phyloP scores from a whole-genome alignment of 1,140 invertebrate species.

The Linepithema humile region DNA sequence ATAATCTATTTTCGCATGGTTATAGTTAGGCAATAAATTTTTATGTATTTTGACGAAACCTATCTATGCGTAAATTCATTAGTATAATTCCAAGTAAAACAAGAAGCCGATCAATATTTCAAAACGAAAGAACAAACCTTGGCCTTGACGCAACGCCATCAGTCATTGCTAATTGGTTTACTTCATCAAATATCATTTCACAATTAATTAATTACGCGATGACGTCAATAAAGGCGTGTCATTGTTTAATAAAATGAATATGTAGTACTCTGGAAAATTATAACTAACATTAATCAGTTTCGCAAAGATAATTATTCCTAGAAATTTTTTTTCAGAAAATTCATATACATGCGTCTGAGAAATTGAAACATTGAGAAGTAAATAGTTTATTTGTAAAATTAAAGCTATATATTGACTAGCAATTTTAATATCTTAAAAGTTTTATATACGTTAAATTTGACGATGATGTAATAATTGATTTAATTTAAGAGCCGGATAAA shows the following conservation, averaged over 20 bases:
- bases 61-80: neutral
- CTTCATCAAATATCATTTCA: slow-evolving; percentile 52
- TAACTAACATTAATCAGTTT: neutral
- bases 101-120: slow-evolving; percentile 2
- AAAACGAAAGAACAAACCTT: slow-evolving; percentile 2
- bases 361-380: neutral
- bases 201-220: slow-evolving; percentile 61
- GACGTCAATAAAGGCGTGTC: slow-evolving; percentile 61
- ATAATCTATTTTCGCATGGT: neutral
- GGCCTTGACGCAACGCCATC: slow-evolving; percentile 21
- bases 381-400: neutral
- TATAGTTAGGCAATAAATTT: neutral
- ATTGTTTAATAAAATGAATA: slow-evolving; percentile 35
- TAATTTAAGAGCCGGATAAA: neutral
- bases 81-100: neutral
- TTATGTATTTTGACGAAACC: neutral
- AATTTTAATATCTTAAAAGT: neutral
- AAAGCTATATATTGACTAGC: neutral
- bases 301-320: neutral
- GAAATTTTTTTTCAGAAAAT: neutral
- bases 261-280: neutral
- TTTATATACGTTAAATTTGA: neutral
- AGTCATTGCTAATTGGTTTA: slow-evolving; percentile 60
- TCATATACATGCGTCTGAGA: neutral
- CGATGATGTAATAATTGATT: neutral